phyloP scores from a whole-genome alignment of 2,888 invertebrate species.

The Thelaira solivaga region DNA sequence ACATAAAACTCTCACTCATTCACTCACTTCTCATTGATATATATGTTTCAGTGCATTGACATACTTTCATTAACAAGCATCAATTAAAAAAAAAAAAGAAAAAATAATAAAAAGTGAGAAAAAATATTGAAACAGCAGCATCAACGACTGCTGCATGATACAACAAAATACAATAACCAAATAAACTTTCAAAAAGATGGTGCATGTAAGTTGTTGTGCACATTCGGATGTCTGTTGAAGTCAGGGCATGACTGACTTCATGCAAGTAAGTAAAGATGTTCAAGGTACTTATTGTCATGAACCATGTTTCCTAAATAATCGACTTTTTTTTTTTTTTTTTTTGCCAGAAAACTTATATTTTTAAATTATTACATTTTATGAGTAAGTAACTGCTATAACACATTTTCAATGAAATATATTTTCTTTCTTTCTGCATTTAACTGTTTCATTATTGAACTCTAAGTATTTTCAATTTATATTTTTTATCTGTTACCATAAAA shows the following conservation, averaged over 20 bases:
- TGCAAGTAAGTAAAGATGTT: background rate
- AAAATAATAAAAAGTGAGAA: background rate
- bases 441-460: too few species aligned
- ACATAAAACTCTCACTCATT: slow-evolving; percentile 11
- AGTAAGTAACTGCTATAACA: too few species aligned
- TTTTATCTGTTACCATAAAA: too few species aligned
- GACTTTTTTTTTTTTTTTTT: too few species aligned
- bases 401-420: too few species aligned
- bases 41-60: slow-evolving; percentile 59
- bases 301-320: background rate
- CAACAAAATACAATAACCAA: slow-evolving; percentile 35
- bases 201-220: background rate
- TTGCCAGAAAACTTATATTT: too few species aligned
- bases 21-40: slow-evolving; percentile 54
- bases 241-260: background rate
- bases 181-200: slow-evolving; percentile 29
- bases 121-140: background rate
- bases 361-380: too few species aligned
- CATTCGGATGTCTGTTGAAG: background rate
- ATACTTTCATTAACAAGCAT: slow-evolving; percentile 59
- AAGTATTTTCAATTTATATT: too few species aligned
- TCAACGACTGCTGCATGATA: slow-evolving; percentile 4
- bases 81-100: slow-evolving; percentile 37
- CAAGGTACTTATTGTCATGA: background rate
- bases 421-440: too few species aligned